A percentile compares a stretch with the other conserved stretches of the same genome.
Conservation (phyloP, 2,888 invertebrate genomes). For the Cosmia pyralina region DNA sequence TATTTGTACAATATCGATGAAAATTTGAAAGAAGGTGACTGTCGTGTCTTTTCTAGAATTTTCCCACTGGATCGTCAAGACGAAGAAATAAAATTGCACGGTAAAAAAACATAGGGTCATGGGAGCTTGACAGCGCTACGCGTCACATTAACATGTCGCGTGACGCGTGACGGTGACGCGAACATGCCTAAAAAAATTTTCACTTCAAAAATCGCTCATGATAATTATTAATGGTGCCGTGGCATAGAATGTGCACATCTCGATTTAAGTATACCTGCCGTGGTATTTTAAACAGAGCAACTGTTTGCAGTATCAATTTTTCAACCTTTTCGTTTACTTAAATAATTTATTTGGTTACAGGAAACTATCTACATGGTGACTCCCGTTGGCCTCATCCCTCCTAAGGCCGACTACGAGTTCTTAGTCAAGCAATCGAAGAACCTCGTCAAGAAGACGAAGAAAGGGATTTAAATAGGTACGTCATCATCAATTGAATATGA, state of each 20-base stretch:
- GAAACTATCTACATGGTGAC: constrained; percentile 63
- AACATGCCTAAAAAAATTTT: too few species aligned
- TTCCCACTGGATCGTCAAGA: background rate
- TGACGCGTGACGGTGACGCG: too few species aligned
- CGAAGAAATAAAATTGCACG: background rate
- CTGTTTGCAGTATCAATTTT: background rate
- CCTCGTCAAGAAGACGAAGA: constrained; percentile 41
- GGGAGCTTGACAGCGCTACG: too few species aligned
- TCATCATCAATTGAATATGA: background rate
- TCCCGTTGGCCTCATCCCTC: constrained; percentile 66
- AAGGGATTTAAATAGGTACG: constrained; percentile 33
- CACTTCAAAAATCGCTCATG: background rate
- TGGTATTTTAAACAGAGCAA: background rate
- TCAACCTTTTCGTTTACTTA: background rate
- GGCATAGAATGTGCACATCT: background rate
- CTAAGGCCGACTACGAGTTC: constrained; percentile 20
- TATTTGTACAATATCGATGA: background rate
- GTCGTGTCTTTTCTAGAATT: background rate
- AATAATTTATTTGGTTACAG: constrained; percentile 44
- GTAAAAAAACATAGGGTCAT: background rate
- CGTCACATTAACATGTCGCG: too few species aligned
- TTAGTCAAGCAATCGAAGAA: constrained; percentile 39
- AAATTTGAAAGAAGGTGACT: background rate
- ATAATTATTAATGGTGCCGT: background rate
- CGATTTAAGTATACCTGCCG: background rate